Conservation (phyloP, 1,140 invertebrate genomes). For the Eumeta japonica region DNA sequence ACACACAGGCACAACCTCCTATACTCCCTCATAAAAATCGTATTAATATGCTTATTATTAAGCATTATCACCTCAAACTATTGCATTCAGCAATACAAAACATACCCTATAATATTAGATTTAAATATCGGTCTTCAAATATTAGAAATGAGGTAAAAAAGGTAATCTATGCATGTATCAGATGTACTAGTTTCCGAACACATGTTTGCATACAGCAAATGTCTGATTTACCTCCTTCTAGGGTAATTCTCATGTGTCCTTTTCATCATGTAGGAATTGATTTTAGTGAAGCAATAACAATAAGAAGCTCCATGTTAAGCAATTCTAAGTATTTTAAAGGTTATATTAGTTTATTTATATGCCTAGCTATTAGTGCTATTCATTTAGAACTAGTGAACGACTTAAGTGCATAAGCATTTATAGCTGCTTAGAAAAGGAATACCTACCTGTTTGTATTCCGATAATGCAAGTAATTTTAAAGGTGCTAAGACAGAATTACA, state of each 20-base stretch:
- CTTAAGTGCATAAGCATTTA: not conserved
- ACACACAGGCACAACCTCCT: too few relatives aligned
- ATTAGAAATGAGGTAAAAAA: constrained; percentile 7
- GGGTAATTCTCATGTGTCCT: not conserved
- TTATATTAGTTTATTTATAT: constrained; percentile 3
- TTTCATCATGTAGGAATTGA: constrained; percentile 5
- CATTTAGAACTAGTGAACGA: constrained; percentile 3
- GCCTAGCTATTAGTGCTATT: not conserved
- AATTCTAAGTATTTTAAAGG: constrained; percentile 5
- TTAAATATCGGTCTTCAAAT: constrained; percentile 6
- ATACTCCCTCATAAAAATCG: too few relatives aligned
- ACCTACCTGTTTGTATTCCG: constrained; percentile 4
- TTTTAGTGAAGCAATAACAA: constrained; percentile 5
- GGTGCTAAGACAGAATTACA: constrained; percentile 5
- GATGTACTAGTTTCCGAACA: constrained; percentile 5
- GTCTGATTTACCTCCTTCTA: too few relatives aligned
- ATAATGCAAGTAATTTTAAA: constrained; percentile 7
- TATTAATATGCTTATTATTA: too few relatives aligned
- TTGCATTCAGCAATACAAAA: constrained; percentile 2
- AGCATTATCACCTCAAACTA: too few relatives aligned
- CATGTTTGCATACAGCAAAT: too few relatives aligned
- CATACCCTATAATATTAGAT: constrained; percentile 4
- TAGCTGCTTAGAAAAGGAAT: constrained; percentile 1
- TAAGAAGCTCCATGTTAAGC: constrained; percentile 4
- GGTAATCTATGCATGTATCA: constrained; percentile 4